Evolutionary conservation across 2,113 vertebrate genomes (phyloP), one percentile per base, ranked within the genome.

Genomic region (Coryphaenoides rupestris): DNA sequence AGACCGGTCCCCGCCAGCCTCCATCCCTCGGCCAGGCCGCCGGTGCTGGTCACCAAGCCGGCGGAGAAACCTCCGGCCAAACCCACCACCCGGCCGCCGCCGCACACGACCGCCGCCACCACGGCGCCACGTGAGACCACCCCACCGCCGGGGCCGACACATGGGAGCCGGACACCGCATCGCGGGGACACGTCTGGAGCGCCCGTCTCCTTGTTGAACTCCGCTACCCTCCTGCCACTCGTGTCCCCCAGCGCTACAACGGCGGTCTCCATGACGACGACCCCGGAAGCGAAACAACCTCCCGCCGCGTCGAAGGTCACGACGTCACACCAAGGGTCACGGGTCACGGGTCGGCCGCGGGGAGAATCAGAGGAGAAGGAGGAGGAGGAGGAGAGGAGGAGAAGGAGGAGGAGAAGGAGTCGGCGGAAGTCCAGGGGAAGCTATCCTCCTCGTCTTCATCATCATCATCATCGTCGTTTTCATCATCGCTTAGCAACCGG

Each of bases 11-110:
- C 74, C 64, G 1, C 50, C 58, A 5, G 3, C 46, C 66, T 69
- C 19, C 60, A 54, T 19, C 46, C 68, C 0, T 71, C 74, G 14
- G 65, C 70, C 23, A 55, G 50, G 17, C 62, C 28, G 12, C 56
- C 21, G 69, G 79, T 72, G 59, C 69, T 84, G 72, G 62, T 88
- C 58, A 92, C 88, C 13, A 89, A 92, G 81, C 80, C 82, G 58
- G 13, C 75, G 4, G 65, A 21, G 0, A 58, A 58, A n/a, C 1
- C 47, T 0, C 45, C 40, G 5, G 64, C 23, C 12, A 72, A 21
- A 60, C 21, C 47, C 61, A 74, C 69, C 6, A 15, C 52, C 49
- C 60, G 56, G 19, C 54, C 62, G 3, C 54, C 62, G 3, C 0
- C 33, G 10, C 2, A 26, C 19, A 19, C 49, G 1, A 57, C 58